These are phyloP conservation scores for Melozone crissalis DNA, from an alignment of 2,113 vertebrate genomes.

Conservation along the genomic window DNA sequence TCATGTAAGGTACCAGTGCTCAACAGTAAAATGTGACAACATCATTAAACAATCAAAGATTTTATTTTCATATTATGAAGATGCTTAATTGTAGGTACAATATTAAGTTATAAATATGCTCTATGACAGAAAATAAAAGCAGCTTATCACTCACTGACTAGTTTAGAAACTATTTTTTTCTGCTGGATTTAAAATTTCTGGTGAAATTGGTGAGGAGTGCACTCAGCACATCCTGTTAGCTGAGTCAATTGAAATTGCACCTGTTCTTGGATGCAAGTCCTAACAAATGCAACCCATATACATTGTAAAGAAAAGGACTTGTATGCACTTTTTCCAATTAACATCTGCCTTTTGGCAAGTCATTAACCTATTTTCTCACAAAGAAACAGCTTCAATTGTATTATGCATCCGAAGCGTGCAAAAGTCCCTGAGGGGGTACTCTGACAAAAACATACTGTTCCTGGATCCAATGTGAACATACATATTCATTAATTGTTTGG, in stretches of 20 bases:
- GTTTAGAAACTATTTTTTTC: neutral
- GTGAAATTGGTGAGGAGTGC: conserved; percentile 1
- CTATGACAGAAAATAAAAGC: neutral
- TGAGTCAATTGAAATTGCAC: conserved; percentile 53
- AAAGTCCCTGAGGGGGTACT: conserved; percentile 34
- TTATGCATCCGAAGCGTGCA: conserved; percentile 53
- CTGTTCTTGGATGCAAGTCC: conserved; percentile 45
- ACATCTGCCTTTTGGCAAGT: conserved; percentile 67
- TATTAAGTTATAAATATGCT: neutral
- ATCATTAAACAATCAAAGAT: neutral
- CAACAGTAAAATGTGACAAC: neutral
- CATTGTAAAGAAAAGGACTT: conserved; percentile 31
- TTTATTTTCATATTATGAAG: neutral
- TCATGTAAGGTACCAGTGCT: neutral
- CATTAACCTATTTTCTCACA: conserved; percentile 68
- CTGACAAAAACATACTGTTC: conserved; percentile 61
- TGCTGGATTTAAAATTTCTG: neutral
- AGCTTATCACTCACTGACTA: neutral
- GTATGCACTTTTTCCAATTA: conserved; percentile 46
- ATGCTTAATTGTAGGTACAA: neutral
- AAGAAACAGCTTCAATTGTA: conserved; percentile 52
- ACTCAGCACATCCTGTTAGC: conserved; percentile 28
- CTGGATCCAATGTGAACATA: conserved; percentile 26
- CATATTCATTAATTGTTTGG: conserved; percentile 60
- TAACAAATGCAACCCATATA: conserved; percentile 29